Evolutionary conservation across 2,888 invertebrate species (phyloP).

Genomic region (Myopa tessellatipennis): DNA sequence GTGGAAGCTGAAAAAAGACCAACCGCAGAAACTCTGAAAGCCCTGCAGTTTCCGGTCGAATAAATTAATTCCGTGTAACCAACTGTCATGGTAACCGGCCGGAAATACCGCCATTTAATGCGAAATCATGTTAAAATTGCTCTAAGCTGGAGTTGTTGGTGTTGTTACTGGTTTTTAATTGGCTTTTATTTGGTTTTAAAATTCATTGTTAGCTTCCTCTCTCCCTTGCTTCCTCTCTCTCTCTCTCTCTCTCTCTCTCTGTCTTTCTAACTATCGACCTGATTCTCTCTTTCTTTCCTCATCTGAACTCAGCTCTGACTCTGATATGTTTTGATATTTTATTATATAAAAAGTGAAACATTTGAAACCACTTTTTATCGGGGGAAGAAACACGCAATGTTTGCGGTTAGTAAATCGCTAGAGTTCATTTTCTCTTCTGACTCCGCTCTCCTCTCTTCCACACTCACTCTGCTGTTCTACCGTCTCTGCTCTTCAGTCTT

Average conservation of each 20-base stretch:
- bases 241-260: too few species aligned
- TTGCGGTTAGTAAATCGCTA: constrained; percentile 14
- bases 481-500: too few species aligned
- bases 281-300: not conserved
- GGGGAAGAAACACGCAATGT: not conserved
- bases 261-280: not conserved
- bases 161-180: not conserved
- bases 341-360: not conserved
- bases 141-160: not conserved
- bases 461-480: not conserved
- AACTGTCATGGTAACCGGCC: constrained; percentile 4
- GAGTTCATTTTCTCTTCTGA: not conserved
- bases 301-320: not conserved
- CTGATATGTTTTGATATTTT: constrained; percentile 11
- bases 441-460: not conserved
- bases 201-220: too few species aligned
- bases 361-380: constrained; percentile 1
- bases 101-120: constrained; percentile 2
- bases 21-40: not conserved
- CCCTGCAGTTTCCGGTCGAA: not conserved
- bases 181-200: not conserved
- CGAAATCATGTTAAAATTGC: constrained; percentile 23
- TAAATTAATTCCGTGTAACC: constrained; percentile 13
- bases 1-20: not conserved
- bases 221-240: too few species aligned